These are phyloP conservation scores for Gerris lacustris DNA, from an alignment of 2,888 invertebrate genomes.

Conservation along the genomic window DNA sequence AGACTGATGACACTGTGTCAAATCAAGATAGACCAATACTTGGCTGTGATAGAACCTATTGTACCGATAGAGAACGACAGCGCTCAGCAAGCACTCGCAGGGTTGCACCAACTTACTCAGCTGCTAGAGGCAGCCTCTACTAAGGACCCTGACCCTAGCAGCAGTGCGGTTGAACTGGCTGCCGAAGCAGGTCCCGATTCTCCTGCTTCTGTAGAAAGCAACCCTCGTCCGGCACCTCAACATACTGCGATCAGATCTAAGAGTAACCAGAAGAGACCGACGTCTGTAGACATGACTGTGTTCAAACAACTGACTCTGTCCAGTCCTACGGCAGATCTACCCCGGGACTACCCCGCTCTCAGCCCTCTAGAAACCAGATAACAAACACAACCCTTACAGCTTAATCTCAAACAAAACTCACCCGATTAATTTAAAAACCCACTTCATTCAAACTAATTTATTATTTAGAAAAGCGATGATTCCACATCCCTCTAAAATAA, in stretches of 20 bases:
- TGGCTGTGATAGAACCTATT: slow-evolving; percentile 37
- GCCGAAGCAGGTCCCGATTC: not conserved
- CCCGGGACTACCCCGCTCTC: not conserved
- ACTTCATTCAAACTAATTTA: no score
- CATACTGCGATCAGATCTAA: not conserved
- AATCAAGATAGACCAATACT: slow-evolving; percentile 38
- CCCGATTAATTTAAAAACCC: no score
- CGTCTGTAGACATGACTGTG: slow-evolving; percentile 25
- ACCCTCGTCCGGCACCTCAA: not conserved
- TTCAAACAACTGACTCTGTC: slow-evolving; percentile 14
- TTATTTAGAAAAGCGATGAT: no score
- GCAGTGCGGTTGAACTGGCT: not conserved
- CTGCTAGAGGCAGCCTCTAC: not conserved
- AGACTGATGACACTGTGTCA: slow-evolving; percentile 39
- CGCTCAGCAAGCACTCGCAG: slow-evolving; percentile 39
- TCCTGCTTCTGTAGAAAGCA: not conserved
- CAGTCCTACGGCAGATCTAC: not conserved
- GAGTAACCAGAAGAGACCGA: not conserved
- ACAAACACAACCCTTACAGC: not conserved
- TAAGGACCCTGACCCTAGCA: not conserved
- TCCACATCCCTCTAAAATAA: no score
- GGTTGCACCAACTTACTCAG: slow-evolving; percentile 38
- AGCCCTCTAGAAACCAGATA: not conserved
- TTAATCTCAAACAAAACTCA: no score
- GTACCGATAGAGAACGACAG: slow-evolving; percentile 35